A percentile compares a stretch with the other conserved stretches of the same genome.
phyloP scores from a whole-genome alignment of 2,797 vertebrate species.

The Allobates femoralis region DNA sequence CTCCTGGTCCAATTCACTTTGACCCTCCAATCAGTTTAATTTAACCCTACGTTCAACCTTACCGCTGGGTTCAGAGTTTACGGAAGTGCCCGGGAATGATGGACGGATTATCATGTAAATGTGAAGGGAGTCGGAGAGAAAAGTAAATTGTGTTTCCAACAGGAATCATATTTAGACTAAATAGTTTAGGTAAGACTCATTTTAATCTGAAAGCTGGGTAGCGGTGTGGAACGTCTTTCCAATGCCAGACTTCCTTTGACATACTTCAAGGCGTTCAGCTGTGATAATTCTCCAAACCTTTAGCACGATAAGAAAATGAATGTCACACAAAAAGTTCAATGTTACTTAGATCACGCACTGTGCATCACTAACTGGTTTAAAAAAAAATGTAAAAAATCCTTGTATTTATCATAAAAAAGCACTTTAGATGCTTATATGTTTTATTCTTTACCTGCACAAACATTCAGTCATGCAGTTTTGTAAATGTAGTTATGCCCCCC shows the following conservation, averaged over 20 bases:
- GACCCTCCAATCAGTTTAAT: background rate
- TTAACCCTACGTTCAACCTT: background rate
- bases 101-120: background rate
- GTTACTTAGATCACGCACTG: too few species aligned
- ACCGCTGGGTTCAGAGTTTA: background rate
- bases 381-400: too few species aligned
- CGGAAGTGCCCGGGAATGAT: background rate
- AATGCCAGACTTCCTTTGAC: conserved; percentile 23
- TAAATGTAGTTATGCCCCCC: too few species aligned
- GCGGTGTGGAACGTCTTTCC: background rate
- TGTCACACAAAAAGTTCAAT: conserved; percentile 11
- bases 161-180: conserved; percentile 8
- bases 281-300: conserved; percentile 11
- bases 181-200: background rate
- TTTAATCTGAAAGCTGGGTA: conserved; percentile 15
- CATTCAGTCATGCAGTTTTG: too few species aligned
- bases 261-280: conserved; percentile 10
- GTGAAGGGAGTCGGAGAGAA: background rate
- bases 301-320: conserved; percentile 16
- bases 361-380: too few species aligned
- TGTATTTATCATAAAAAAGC: too few species aligned
- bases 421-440: too few species aligned
- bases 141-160: background rate
- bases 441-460: too few species aligned
- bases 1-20: too few species aligned